Base-by-base conservation (phyloP, 1,140 invertebrate species). In the Neotoxoptera formosana region DNA sequence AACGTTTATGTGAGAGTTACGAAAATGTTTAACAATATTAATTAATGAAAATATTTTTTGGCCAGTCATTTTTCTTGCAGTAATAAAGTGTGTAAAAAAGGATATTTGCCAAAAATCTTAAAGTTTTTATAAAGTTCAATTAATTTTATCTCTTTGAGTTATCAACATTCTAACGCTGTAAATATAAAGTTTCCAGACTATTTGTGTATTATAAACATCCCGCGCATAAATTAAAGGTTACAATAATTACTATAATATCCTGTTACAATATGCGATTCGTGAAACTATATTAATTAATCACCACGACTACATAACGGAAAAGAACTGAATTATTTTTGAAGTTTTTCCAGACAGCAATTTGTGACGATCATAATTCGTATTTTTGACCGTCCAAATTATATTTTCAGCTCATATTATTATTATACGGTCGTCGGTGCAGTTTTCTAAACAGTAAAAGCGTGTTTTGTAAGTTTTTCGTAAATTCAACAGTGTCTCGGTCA, bases 81-180 rank as follows among this genome's bases (percentile, higher is more conserved):
- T 45, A 67, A 90, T 56, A 56, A 56, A 56, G 23, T 56, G 51
- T 67, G 21, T 30, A n/a, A 45, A 89, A 89, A 17, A 45, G 41
- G 36, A 56, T 34, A 60, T 41, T 67, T 90, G 41, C 41, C 30
- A 41, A 60, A 90, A 17, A 6, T 53, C 34, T 25, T 17, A 67
- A 90, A 90, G 53, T 45, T 90, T 90, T 67, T 67, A 67, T n/a
- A 9, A 90, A 90, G 89, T 90, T 20, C 60, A 90, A 90, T 90
- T 90, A 90, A 67, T 90, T 90, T 67, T 56, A 36, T 90, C 56
- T 67, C 41, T 90, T 90, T 67, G 36, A 60, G 17, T 90, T 90
- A 90, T 67, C 25, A 45, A n/a, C 36, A 45, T 67, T 67, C 53
- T 90, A 45, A 14, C 36, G 53, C n/a, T 90, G 45, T 90, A 67